Base-by-base conservation (phyloP, 1,140 invertebrate genomes). In the Anthonomus grandis region DNA sequence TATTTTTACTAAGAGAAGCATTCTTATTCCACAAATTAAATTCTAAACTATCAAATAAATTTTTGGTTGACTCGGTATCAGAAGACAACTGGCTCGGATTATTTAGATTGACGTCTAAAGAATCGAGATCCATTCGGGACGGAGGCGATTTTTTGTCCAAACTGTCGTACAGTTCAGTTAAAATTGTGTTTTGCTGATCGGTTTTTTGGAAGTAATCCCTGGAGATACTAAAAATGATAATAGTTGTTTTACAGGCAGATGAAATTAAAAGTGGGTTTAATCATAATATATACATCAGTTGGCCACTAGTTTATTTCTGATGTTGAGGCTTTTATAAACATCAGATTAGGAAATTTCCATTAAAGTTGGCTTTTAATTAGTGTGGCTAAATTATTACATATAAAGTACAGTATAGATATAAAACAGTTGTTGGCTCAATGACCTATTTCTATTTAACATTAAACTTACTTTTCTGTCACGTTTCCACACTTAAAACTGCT, bases 161-260 rank as follows among this genome's bases (percentile, higher is more conserved):
- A 57, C 67, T 70, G 42, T 71, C 70, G 37, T 70, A 71, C n/a
- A 71, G 53, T 50, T 71, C 67, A 9, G 45, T 67, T 37, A 70
- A 51, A 25, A 70, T 64, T n/a, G 62, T 64, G 22, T 62, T 42
- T 22, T 63, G 31, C 39, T 62, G 31, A 49, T 62, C 47, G 42
- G 64, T 51, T 48, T 47, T 45, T 19, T 47, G 44, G 23, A 49
- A 48, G n/a, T 41, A 57, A 17, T 47, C 45, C 4, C 10, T 55
- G 9, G 27, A 47, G 3, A 13, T 13, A 21, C 53, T 55, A 53
- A 53, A 53, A 51, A 12, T 17, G 13, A 8, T 15, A 37, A 2
- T 12, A 12, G 31, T 34, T 10, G 2, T 34, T 34, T 34, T 12
- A 34, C 31, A 12, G 31, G 31, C 31, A 34, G 10, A 13, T 18